Evolutionary conservation across 2,797 vertebrate genomes (phyloP), one percentile per base, ranked within the genome.

Genomic region (Emydoidea blandingii): DNA sequence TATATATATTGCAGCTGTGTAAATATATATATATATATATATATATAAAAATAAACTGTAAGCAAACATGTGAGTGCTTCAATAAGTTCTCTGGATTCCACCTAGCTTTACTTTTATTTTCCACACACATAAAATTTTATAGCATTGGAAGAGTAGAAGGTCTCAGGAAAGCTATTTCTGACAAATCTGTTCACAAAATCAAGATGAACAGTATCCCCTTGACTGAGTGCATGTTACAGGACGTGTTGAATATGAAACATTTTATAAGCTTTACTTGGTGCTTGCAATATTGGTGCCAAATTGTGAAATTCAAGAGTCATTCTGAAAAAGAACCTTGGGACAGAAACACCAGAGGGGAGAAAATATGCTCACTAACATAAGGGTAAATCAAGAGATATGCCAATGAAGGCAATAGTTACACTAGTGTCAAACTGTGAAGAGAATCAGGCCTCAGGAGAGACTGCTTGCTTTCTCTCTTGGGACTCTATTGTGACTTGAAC

Each of bases 1-100:
- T 90, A 92, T 86, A 96, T 93, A 91, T 86, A 97, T 95, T 94
- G 96, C 91, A 95, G 94, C 98, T 98, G 97, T 97, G 97, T 96
- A 97, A 98, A 97, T 97, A 97, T 81, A 87, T 91, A 94, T 96
- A 79, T 44, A 44, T 95, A 97, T 97, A 97, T 81, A 87, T 91
- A 94, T 96, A 79, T 44, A 44, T 95, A 97, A 97, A 97, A 80
- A 87, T 91, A 94, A 96, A 79, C 97, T 95, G 88, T 96, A 97
- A 95, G 96, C 96, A 98, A 96, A 97, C 23, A 6, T 91, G 94
- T 95, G 91, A 95, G 95, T 72, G 90, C 87, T 93, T 98, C 96
- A 98, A 95, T 96, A 96, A 97, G 94, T 95, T 88, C 95, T 97
- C 94, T 98, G 95, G 97, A 93, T 87, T 97, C 76, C 56, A 94